Evolutionary conservation across 1,140 invertebrate genomes (phyloP).

Genomic region (Sinonovacula constricta): DNA sequence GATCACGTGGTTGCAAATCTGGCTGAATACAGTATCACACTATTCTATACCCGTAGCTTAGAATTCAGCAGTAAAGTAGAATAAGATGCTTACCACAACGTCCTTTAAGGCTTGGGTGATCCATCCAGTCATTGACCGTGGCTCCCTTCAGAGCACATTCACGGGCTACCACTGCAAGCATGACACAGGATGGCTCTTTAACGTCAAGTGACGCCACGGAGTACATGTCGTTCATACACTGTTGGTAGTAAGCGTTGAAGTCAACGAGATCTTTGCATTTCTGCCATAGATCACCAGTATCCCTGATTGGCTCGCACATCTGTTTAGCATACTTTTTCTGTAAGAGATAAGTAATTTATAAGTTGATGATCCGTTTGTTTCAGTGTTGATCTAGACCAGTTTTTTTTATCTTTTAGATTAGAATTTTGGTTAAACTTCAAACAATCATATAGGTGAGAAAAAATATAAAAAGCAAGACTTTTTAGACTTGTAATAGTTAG

Average conservation of each 20-base stretch:
- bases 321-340: conserved; percentile 56
- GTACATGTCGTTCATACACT: conserved; percentile 91
- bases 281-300: conserved; percentile 72
- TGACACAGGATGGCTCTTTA: conserved; percentile 23
- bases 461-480: too few species aligned
- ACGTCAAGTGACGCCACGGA: conserved; percentile 71
- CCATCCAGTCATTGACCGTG: conserved; percentile 40
- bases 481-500: too few species aligned
- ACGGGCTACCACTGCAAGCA: conserved; percentile 29
- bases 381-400: too few species aligned
- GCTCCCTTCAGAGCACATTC: conserved; percentile 45
- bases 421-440: too few species aligned
- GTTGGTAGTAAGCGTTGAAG: conserved; percentile 86
- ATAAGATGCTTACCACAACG: conserved; percentile 39
- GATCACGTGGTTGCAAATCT: too few species aligned
- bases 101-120: conserved; percentile 16
- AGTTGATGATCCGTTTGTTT: too few species aligned
- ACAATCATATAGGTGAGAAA: too few species aligned
- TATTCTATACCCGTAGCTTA: too few species aligned
- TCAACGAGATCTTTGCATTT: conserved; percentile 88
- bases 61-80: too few species aligned
- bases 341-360: not conserved
- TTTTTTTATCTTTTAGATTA: too few species aligned
- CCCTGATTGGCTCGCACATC: conserved; percentile 51
- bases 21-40: too few species aligned